Conservation (phyloP, 2,888 invertebrate species). For the Patella depressa region DNA sequence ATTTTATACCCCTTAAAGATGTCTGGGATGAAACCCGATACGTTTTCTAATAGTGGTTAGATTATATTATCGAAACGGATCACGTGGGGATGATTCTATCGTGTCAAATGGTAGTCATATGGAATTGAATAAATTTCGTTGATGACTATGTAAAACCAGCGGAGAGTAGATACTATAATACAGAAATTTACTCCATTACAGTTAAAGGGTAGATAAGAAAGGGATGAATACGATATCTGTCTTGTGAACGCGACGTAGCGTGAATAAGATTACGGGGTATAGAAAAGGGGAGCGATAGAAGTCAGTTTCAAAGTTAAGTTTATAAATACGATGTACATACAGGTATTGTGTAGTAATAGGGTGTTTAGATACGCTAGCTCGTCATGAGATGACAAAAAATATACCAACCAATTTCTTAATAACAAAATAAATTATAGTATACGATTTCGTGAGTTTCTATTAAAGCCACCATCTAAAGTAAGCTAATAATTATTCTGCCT, state of each 20-base stretch:
- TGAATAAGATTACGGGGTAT: background rate
- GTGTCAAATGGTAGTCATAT: too few species aligned
- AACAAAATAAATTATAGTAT: slow-evolving; percentile 9
- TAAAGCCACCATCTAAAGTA: slow-evolving; percentile 9
- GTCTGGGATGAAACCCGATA: too few species aligned
- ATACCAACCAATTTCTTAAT: slow-evolving; percentile 2
- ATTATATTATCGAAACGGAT: too few species aligned
- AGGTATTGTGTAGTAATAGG: slow-evolving; percentile 5
- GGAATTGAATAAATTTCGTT: too few species aligned
- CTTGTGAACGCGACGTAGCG: background rate
- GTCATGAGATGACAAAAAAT: slow-evolving; percentile 2
- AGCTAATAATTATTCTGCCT: slow-evolving; percentile 7
- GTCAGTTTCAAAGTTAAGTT: slow-evolving; percentile 7
- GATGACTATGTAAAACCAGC: too few species aligned
- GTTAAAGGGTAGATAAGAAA: slow-evolving; percentile 2
- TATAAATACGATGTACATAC: slow-evolving; percentile 6
- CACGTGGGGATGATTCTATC: too few species aligned
- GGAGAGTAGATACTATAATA: background rate
- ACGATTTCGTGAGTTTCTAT: slow-evolving; percentile 2
- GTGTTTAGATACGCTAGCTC: slow-evolving; percentile 5
- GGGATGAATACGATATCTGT: background rate
- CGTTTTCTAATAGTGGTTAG: too few species aligned
- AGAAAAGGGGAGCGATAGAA: slow-evolving; percentile 8
- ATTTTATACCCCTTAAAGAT: too few species aligned
- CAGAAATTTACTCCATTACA: slow-evolving; percentile 10